Percentiles rank a stretch among this genome's conserved stretches.
phyloP scores from a whole-genome alignment of 2,797 vertebrate species.

The Catostomus latipinnis region DNA sequence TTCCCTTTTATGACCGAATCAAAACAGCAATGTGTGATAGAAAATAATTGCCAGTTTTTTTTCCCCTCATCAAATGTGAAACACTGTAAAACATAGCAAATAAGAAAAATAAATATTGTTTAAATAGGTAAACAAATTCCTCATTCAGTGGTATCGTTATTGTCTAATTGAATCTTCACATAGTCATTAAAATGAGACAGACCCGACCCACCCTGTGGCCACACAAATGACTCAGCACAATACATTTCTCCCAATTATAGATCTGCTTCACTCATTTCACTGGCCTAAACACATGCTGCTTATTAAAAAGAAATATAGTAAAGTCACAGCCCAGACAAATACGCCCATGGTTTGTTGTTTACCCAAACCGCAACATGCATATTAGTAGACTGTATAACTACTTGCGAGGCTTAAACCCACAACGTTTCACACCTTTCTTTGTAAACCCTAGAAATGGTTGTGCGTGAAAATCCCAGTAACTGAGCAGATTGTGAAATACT shows the following conservation, averaged over 20 bases:
- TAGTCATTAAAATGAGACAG: conserved; percentile 43
- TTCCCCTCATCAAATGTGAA: conserved; percentile 1
- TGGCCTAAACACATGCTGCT: conserved; percentile 33
- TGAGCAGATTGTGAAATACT: too few species aligned
- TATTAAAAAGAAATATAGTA: conserved; percentile 45
- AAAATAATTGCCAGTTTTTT: conserved; percentile 25
- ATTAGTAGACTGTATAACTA: conserved; percentile 14
- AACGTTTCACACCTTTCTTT: not conserved
- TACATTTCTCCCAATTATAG: conserved; percentile 39
- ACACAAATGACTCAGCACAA: conserved; percentile 30
- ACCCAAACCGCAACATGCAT: conserved; percentile 24
- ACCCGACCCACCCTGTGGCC: conserved; percentile 18
- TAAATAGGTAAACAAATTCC: conserved; percentile 33
- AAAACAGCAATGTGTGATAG: conserved; percentile 17
- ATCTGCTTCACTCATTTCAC: conserved; percentile 22
- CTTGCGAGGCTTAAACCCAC: conserved; percentile 11
- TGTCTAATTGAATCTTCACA: conserved; percentile 6
- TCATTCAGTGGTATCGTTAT: conserved; percentile 17
- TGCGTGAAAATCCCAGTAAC: too few species aligned
- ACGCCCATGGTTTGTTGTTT: conserved; percentile 30
- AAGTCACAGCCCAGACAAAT: conserved; percentile 40
- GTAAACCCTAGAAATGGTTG: too few species aligned
- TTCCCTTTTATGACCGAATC: conserved; percentile 8
- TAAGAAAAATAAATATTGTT: conserved; percentile 23
- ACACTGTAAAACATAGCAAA: conserved; percentile 12